A percentile compares a stretch with the other conserved stretches of the same genome.
Evolutionary conservation across 2,888 invertebrate genomes (phyloP).

Genomic region (Orthosia incerta): DNA sequence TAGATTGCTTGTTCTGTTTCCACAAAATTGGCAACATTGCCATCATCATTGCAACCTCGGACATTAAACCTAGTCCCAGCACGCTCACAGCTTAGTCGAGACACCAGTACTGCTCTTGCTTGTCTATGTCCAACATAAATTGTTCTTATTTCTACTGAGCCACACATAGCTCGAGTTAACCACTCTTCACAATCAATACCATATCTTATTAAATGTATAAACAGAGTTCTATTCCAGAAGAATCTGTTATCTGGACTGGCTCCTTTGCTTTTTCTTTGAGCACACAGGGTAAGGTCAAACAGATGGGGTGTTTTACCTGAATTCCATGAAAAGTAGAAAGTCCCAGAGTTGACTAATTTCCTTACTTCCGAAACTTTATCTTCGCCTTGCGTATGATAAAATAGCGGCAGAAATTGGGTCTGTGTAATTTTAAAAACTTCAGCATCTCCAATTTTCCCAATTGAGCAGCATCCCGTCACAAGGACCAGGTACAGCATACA

Average conservation of each 20-base stretch:
- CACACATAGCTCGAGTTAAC: slow-evolving; percentile 99
- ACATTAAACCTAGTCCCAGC: slow-evolving; percentile 99
- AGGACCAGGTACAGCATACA: slow-evolving; percentile 97
- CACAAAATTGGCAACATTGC: slow-evolving; percentile 99
- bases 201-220: slow-evolving; percentile 97
- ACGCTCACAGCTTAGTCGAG: slow-evolving; percentile 98
- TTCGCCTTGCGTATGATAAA: slow-evolving; percentile 92
- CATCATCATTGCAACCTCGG: slow-evolving; percentile 99
- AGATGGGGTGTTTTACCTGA: slow-evolving; percentile 87
- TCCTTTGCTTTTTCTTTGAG: slow-evolving; percentile 96
- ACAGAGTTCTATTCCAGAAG: slow-evolving; percentile 99
- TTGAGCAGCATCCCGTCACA: slow-evolving; percentile 98
- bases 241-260: slow-evolving; percentile 97
- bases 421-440: slow-evolving; percentile 99
- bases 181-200: slow-evolving; percentile 97
- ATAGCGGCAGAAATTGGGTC: slow-evolving; percentile 97
- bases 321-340: slow-evolving; percentile 98
- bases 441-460: slow-evolving; percentile 98
- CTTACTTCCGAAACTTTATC: slow-evolving; percentile 93
- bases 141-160: slow-evolving; percentile 98
- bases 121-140: slow-evolving; percentile 99
- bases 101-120: slow-evolving; percentile 98
- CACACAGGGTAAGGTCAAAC: slow-evolving; percentile 98
- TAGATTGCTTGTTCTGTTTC: slow-evolving; percentile 99
- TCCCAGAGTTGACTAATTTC: slow-evolving; percentile 98